Base-by-base conservation (phyloP, 1,140 invertebrate species). In the Dreissena polymorpha region DNA sequence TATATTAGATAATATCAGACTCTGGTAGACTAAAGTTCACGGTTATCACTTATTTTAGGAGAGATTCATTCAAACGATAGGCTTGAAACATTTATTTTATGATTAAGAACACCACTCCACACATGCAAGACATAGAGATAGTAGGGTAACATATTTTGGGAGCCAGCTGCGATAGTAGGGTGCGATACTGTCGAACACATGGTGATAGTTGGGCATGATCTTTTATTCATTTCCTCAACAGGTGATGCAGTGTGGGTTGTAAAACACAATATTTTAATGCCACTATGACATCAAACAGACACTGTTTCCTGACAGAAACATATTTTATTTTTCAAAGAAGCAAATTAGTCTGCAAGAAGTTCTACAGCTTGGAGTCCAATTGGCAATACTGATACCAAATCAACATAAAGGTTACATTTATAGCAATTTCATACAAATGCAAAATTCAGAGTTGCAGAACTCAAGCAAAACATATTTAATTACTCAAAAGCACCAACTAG, bases 1-100 rank as follows among this genome's bases (percentile, higher is more conserved):
- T 60, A 23, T n/a, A 60, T 60, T 60, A 60, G 57, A 60, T 60
- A 60, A 60, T 60, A 60, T 60, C 57, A n/a, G 57, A 18, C 57
- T 60, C 57, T 10, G 2, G 12, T 3, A n/a, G 57, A n/a, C 57
- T 60, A n/a, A 60, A 60, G 16, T 60, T 60, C 21, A 23, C 21
- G 6, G 16, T 60, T 60, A 60, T 60, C 57, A 6, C 16, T 60
- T 60, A n/a, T 60, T 60, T 60, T 60, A 60, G 57, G 39, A 60
- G 21, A 60, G 57, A 60, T 60, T 60, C 57, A 60, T 60, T n/a
- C 16, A 23, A n/a, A 60, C n/a, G 57, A 60, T 60, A 60, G 21
- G 21, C 57, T 60, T 23, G 57, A 60, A 60, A 60, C 57, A 60
- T 60, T 60, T 60, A 18, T 60, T 60, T 60, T 60, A 60, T 60